These are phyloP conservation scores for Stegastes partitus DNA, from an alignment of 2,113 vertebrate species.

Conservation along the genomic window DNA sequence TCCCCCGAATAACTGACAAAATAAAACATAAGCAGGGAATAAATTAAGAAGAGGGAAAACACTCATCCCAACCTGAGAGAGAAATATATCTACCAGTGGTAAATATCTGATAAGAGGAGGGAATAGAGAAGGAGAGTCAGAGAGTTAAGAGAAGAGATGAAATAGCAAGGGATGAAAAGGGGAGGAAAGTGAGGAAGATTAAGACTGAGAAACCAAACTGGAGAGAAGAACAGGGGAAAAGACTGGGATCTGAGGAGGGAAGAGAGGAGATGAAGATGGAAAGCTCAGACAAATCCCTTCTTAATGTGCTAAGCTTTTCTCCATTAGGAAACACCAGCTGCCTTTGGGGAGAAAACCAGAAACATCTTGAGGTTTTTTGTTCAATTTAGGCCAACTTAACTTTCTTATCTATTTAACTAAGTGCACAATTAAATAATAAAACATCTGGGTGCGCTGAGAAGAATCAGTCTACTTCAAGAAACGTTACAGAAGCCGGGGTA, in stretches of 20 bases:
- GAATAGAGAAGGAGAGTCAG: slow-evolving; percentile 5
- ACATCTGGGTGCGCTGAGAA: slow-evolving; percentile 8
- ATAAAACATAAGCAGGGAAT: slow-evolving; percentile 71
- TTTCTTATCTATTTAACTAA: slow-evolving; percentile 1
- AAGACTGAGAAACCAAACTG: slow-evolving; percentile 6
- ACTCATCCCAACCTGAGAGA: slow-evolving; percentile 42
- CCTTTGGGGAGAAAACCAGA: slow-evolving; percentile 14
- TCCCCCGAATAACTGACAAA: slow-evolving; percentile 60
- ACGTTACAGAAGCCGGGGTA: not conserved
- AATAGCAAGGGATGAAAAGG: slow-evolving; percentile 4
- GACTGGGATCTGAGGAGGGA: not conserved
- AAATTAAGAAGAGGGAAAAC: slow-evolving; percentile 44
- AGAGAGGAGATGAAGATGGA: slow-evolving; percentile 26
- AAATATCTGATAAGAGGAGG: slow-evolving; percentile 37
- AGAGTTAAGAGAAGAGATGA: slow-evolving; percentile 21
- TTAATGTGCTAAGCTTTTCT: slow-evolving; percentile 32
- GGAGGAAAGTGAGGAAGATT: slow-evolving; percentile 9
- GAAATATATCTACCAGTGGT: slow-evolving; percentile 31
- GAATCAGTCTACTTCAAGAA: slow-evolving; percentile 17
- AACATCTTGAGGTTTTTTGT: slow-evolving; percentile 13
- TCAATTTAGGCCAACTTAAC: slow-evolving; percentile 35
- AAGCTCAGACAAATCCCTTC: slow-evolving; percentile 29
- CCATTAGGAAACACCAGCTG: slow-evolving; percentile 19
- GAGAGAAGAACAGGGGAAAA: not conserved
- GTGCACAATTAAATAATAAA: slow-evolving; percentile 2